A percentile compares a stretch with the other conserved stretches of the same genome.
These are phyloP conservation scores for Halyomorpha halys DNA, from an alignment of 1,140 invertebrate genomes.

Conservation along the genomic window DNA sequence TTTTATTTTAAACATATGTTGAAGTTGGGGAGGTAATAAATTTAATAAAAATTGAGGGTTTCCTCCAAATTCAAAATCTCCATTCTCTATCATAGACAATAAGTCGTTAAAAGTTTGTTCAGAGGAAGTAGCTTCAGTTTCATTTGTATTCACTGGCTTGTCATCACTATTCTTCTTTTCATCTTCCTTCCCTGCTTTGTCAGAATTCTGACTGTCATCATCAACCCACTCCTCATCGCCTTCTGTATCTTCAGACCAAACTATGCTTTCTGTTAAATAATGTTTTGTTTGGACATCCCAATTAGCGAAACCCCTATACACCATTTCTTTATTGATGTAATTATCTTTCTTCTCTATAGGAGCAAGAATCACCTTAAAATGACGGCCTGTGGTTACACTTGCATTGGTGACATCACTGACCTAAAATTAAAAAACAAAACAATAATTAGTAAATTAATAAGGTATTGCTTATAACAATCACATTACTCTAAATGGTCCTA, in stretches of 20 bases:
- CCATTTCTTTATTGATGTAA: constrained; percentile 14
- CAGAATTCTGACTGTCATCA: not conserved
- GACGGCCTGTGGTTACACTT: not conserved
- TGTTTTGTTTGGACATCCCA: constrained; percentile 15
- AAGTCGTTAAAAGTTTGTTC: too few relatives aligned
- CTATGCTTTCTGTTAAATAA: not conserved
- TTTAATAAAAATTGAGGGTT: too few relatives aligned
- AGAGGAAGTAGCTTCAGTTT: too few relatives aligned
- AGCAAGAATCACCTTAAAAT: constrained; percentile 11
- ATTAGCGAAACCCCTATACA: constrained; percentile 16
- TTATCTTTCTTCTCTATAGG: not conserved
- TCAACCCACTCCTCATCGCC: not conserved
- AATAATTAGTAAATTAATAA: too few relatives aligned
- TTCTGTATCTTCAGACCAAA: not conserved
- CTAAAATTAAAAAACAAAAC: constrained; percentile 1
- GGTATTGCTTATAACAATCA: too few relatives aligned
- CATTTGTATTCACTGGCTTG: too few relatives aligned
- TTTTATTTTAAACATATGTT: too few relatives aligned
- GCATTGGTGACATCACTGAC: not conserved
- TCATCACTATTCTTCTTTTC: not conserved
- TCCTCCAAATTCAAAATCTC: too few relatives aligned
- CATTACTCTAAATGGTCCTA: too few relatives aligned
- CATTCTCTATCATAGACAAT: too few relatives aligned
- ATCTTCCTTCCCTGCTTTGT: not conserved
- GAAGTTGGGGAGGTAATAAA: too few relatives aligned